Percentiles rank a stretch among this genome's conserved stretches.
phyloP scores from a whole-genome alignment of 1,140 invertebrate genomes.

The Sminthurides bifidus region DNA sequence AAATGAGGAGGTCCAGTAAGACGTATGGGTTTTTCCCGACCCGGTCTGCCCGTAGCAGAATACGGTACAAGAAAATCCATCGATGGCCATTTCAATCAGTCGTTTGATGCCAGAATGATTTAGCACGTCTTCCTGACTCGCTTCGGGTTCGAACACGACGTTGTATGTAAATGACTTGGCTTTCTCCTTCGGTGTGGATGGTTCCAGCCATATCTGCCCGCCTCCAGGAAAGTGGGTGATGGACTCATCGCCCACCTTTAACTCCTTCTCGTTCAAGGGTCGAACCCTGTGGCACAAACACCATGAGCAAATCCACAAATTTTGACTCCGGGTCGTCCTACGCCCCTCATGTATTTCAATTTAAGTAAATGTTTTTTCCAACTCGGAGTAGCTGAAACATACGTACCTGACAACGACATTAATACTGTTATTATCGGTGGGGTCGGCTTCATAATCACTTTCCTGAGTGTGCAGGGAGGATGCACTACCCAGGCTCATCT shows the following conservation, averaged over 20 bases:
- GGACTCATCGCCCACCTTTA: constrained; percentile 46
- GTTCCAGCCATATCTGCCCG: constrained; percentile 44
- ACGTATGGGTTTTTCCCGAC: constrained; percentile 89
- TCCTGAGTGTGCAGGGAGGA: constrained; percentile 27
- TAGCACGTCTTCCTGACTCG: constrained; percentile 59
- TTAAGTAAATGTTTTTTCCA: constrained; percentile 1
- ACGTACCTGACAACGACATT: constrained; percentile 61
- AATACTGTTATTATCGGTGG: constrained; percentile 56
- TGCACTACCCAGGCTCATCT: constrained; percentile 25
- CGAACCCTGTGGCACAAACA: constrained; percentile 50
- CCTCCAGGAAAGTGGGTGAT: constrained; percentile 63
- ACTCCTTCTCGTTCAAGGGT: constrained; percentile 55
- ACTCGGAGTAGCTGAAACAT: neutral
- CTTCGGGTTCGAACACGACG: constrained; percentile 75
- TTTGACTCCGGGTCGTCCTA: neutral
- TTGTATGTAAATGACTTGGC: constrained; percentile 71
- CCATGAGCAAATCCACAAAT: constrained; percentile 3
- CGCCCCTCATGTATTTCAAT: constrained; percentile 5
- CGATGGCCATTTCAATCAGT: constrained; percentile 80
- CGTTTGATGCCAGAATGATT: constrained; percentile 71
- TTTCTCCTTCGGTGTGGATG: constrained; percentile 45
- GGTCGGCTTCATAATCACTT: constrained; percentile 20
- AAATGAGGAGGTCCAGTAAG: constrained; percentile 79
- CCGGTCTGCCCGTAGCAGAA: constrained; percentile 97
- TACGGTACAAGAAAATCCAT: constrained; percentile 83